Evolutionary conservation across 2,797 vertebrate species (phyloP).

Genomic region (Dermochelys coriacea): DNA sequence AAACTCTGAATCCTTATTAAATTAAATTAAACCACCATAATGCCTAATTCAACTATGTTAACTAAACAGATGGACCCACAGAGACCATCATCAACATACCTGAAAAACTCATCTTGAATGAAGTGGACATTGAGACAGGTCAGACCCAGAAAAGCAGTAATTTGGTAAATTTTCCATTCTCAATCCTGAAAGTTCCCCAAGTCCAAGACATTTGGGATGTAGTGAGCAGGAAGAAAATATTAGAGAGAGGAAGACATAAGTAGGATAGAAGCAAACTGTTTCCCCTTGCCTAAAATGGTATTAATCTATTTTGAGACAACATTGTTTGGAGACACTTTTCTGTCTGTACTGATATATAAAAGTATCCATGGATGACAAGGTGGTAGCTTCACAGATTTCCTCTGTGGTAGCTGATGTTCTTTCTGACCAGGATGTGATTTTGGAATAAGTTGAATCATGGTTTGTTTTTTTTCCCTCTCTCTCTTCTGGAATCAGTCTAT

Average conservation of each 20-base stretch:
- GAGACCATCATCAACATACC: neutral
- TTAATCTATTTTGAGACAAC: neutral
- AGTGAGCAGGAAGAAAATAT: neutral
- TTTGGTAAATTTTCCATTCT: neutral
- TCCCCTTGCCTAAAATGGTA: neutral
- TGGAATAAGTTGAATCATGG: neutral
- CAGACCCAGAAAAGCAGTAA: neutral
- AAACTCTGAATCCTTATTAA: neutral
- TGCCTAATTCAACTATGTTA: neutral
- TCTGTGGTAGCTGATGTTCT: neutral
- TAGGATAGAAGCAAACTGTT: neutral
- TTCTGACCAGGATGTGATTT: neutral
- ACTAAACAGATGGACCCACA: neutral
- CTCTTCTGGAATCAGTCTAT: neutral
- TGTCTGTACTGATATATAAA: neutral
- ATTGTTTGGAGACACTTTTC: neutral
- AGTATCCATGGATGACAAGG: neutral
- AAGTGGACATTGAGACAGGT: neutral
- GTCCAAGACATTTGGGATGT: neutral
- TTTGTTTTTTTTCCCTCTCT: no score
- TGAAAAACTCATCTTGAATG: neutral
- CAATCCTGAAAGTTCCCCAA: neutral
- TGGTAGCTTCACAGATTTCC: neutral
- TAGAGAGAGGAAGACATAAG: neutral
- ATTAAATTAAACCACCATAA: neutral